Conservation (phyloP, 2,888 invertebrate species). For the Agrochola lota region DNA sequence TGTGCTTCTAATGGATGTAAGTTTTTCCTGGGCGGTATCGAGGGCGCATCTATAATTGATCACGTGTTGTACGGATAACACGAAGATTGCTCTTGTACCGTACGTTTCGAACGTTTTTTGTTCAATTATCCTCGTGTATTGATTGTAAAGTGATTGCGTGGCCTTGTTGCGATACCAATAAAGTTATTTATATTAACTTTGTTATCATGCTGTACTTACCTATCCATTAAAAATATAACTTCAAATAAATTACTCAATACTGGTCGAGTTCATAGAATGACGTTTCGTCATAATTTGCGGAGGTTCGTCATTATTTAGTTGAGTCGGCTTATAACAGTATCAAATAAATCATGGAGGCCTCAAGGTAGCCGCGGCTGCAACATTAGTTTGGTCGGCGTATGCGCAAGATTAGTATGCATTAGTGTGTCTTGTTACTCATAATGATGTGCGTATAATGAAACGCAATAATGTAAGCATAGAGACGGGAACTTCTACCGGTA, state of each 20-base stretch:
- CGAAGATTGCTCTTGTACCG: constrained; percentile 73
- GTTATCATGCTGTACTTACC: not conserved
- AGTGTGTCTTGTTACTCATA: constrained; percentile 73
- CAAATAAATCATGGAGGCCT: constrained; percentile 68
- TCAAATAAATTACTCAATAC: constrained; percentile 25
- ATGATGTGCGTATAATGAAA: constrained; percentile 74
- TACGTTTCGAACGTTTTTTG: constrained; percentile 55
- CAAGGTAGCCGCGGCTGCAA: constrained; percentile 64
- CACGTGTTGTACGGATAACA: constrained; percentile 72
- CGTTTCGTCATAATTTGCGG: constrained; percentile 47
- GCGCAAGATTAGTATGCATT: constrained; percentile 74
- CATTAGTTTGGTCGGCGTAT: constrained; percentile 59
- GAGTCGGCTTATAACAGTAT: constrained; percentile 64
- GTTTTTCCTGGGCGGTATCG: constrained; percentile 82
- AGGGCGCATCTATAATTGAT: constrained; percentile 86
- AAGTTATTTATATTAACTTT: constrained; percentile 17
- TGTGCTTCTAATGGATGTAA: constrained; percentile 86
- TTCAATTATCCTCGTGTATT: constrained; percentile 37
- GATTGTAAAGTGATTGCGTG: constrained; percentile 38
- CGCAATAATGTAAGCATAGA: constrained; percentile 53
- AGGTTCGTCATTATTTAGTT: constrained; percentile 64
- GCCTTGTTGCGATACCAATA: constrained; percentile 38
- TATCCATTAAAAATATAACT: constrained; percentile 15
- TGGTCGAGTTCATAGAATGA: constrained; percentile 31
- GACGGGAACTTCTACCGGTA: constrained; percentile 17